These are phyloP conservation scores for Hydroisotoma schaefferi DNA, from an alignment of 2,888 invertebrate genomes.

Conservation along the genomic window DNA sequence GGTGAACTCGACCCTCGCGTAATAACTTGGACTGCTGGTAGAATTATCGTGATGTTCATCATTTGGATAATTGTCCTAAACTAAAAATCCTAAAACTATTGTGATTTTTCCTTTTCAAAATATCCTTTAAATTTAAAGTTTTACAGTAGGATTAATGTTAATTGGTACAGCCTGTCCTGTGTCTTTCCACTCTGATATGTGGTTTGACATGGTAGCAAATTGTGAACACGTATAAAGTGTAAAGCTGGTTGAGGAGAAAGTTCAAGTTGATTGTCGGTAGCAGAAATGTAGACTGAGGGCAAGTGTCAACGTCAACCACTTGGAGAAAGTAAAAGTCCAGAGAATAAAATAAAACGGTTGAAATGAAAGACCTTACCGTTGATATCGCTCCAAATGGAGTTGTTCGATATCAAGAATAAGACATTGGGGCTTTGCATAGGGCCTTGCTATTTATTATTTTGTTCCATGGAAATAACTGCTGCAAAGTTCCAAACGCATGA, in stretches of 20 bases:
- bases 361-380: too few species aligned
- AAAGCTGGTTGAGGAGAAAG: not conserved
- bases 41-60: slow-evolving; percentile 49
- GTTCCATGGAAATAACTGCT: too few species aligned
- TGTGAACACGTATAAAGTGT: too few species aligned
- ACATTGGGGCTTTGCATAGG: too few species aligned
- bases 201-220: not conserved
- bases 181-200: slow-evolving; percentile 8
- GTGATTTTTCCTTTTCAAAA: slow-evolving; percentile 7
- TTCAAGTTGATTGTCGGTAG: slow-evolving; percentile 4
- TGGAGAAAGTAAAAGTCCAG: not conserved
- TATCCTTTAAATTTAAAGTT: not conserved
- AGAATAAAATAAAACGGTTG: too few species aligned
- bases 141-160: not conserved
- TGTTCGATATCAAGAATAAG: too few species aligned
- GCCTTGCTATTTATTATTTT: too few species aligned
- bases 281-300: slow-evolving; percentile 5
- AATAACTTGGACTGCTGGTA: slow-evolving; percentile 45
- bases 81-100: not conserved
- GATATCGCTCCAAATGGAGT: too few species aligned
- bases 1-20: slow-evolving; percentile 39
- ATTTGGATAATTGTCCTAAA: slow-evolving; percentile 4
- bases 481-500: slow-evolving; percentile 9
- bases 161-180: slow-evolving; percentile 8
- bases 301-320: not conserved